Conservation (phyloP, 2,113 vertebrate genomes). For the Callithrix jacchus region DNA sequence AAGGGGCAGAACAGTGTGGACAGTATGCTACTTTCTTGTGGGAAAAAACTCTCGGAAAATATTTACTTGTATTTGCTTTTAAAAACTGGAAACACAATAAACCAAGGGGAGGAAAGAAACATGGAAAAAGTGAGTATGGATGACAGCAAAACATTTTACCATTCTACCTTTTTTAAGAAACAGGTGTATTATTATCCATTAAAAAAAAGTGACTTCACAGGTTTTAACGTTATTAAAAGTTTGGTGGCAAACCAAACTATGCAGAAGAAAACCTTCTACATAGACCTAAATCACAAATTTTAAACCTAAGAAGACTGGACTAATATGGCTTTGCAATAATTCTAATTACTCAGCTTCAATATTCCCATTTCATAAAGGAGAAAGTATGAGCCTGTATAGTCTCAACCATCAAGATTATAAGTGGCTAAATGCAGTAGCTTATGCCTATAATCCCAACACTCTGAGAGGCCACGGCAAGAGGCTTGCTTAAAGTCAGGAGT, state of each 20-base stretch:
- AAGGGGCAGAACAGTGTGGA: not conserved
- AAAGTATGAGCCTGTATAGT: not conserved
- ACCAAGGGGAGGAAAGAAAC: no score
- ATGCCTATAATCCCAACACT: no score
- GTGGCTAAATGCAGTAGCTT: no score
- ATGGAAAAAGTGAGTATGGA: not conserved
- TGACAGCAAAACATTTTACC: not conserved
- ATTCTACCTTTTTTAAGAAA: not conserved
- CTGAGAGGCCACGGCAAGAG: no score
- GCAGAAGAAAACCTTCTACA: constrained; percentile 7
- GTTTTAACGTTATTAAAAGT: not conserved
- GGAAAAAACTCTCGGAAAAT: not conserved
- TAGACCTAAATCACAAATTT: constrained; percentile 39
- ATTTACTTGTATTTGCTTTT: not conserved
- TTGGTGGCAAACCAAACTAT: constrained; percentile 11
- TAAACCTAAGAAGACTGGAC: not conserved
- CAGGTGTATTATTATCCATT: not conserved
- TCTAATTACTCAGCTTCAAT: not conserved
- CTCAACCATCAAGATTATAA: constrained; percentile 6
- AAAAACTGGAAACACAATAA: constrained; percentile 8
- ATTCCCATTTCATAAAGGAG: constrained; percentile 35
- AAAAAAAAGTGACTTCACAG: not conserved
- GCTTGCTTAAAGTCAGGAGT: no score
- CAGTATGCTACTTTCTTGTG: not conserved
- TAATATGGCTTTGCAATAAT: not conserved